Percentiles rank a stretch among this genome's conserved stretches.
phyloP scores from a whole-genome alignment of 1,140 invertebrate genomes.

The Cyrtorhinus lividipennis region DNA sequence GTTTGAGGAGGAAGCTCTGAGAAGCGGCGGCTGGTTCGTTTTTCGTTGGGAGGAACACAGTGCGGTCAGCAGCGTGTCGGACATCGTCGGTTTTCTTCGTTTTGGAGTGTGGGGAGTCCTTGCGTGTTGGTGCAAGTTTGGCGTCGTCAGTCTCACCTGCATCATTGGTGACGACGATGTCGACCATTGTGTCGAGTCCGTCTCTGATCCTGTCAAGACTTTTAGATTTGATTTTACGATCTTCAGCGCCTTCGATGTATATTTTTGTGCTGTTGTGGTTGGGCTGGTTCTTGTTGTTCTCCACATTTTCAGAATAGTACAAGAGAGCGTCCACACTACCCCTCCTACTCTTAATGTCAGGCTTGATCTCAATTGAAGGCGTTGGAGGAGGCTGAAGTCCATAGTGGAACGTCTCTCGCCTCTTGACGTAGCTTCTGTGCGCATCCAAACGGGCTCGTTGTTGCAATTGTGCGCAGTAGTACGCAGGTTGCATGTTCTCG shows the following conservation, averaged over 20 bases:
- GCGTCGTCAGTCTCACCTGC: background rate
- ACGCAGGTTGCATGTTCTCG: background rate
- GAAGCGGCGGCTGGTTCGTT: background rate
- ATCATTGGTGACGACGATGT: constrained; percentile 42
- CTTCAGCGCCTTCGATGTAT: constrained; percentile 21
- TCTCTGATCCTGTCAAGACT: constrained; percentile 63
- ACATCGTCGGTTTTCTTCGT: background rate
- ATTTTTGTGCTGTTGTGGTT: constrained; percentile 22
- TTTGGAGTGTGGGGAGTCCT: background rate
- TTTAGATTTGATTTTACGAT: constrained; percentile 44
- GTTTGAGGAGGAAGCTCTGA: constrained; percentile 33
- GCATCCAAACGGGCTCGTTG: background rate
- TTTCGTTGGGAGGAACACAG: constrained; percentile 9
- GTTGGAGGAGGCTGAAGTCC: background rate
- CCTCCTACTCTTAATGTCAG: constrained; percentile 22
- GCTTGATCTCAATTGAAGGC: constrained; percentile 11
- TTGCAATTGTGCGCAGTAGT: constrained; percentile 10
- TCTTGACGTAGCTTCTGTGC: constrained; percentile 11
- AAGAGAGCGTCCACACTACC: constrained; percentile 26
- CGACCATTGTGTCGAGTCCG: constrained; percentile 51
- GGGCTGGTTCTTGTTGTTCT: too few species aligned
- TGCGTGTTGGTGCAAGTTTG: background rate
- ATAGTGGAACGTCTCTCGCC: constrained; percentile 22
- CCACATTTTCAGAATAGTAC: constrained; percentile 18
- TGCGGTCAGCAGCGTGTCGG: constrained; percentile 16